Evolutionary conservation across 1,140 invertebrate species (phyloP), one percentile per base, ranked within the genome.

Genomic region (Ceratosolen fusciceps): DNA sequence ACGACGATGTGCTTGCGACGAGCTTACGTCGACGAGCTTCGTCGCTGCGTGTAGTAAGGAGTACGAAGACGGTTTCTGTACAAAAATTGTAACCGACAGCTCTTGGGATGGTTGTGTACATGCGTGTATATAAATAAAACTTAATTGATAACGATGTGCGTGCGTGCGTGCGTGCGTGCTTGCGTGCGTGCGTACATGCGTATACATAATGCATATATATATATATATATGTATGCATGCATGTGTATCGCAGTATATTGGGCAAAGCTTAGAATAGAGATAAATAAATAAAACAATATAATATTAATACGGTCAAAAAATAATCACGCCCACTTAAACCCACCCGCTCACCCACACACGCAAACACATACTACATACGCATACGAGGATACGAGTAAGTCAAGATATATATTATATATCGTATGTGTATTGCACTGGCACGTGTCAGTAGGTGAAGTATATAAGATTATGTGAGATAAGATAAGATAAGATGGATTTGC

Each of bases 21-120:
- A 67, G 29, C 2, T 39, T 43, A 74, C 1, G 67, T 24, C 8
- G n/a, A n/a, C 49, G 56, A 72, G 54, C 47, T 72, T 60, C 21
- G 52, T 54, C 37, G 54, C 21, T 52, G 65, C 49, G 37, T 72
- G 76, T 72, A 34, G n/a, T n/a, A n/a, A n/a, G n/a, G n/a, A n/a
- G n/a, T n/a, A n/a, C n/a, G n/a, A n/a, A 60, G 34, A 67, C 10
- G 39, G 68, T 56, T 79, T 74, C 26, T 79, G 77, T 79, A 79
- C 77, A 79, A 74, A 79, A 65, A 56, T 68, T 79, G n/a, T 74
- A 79, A 68, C 47, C 68, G 60, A 39, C 49, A 54, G 67, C 71
- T 79, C 60, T 74, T 68, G 56, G 71, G 56, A 37, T 74, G 77
- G n/a, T n/a, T n/a, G 26, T 79, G 72, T 74, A 79, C 52, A 74